Evolutionary conservation across 2,888 invertebrate genomes (phyloP).

Genomic region (Catocala sponsa): DNA sequence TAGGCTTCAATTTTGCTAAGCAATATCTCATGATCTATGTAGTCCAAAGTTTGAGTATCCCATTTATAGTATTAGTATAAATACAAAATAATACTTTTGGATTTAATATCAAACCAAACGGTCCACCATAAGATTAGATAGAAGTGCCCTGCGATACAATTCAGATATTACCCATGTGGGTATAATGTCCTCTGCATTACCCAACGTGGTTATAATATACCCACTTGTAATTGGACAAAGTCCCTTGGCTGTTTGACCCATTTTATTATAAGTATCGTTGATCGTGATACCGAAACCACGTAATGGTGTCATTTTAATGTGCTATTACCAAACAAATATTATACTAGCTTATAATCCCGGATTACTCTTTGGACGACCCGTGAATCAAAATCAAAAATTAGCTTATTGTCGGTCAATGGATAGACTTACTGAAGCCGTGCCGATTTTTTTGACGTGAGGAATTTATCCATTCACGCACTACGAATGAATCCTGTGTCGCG

Average conservation of each 20-base stretch:
- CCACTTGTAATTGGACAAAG: conserved; percentile 36
- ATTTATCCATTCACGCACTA: no score
- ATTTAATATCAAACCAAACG: conserved; percentile 13
- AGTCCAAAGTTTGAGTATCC: no score
- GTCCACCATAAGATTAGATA: conserved; percentile 34
- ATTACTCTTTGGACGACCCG: no score
- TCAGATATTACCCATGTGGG: background rate
- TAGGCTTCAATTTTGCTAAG: no score
- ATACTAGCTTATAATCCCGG: background rate
- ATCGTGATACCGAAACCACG: conserved; percentile 17
- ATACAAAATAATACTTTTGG: no score
- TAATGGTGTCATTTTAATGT: background rate
- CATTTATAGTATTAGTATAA: no score
- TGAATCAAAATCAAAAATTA: no score
- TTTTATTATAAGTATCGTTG: conserved; percentile 27
- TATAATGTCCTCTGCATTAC: conserved; percentile 12
- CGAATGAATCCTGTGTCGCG: no score
- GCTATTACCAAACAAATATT: background rate
- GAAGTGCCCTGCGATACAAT: conserved; percentile 30
- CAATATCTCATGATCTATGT: no score
- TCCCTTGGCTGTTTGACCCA: conserved; percentile 32
- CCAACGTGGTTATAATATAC: conserved; percentile 9
- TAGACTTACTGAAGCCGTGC: no score
- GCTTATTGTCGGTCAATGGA: no score
- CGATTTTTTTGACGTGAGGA: no score